A percentile compares a stretch with the other conserved stretches of the same genome.
Conservation (phyloP, 2,797 vertebrate genomes). For the Falco berigora region DNA sequence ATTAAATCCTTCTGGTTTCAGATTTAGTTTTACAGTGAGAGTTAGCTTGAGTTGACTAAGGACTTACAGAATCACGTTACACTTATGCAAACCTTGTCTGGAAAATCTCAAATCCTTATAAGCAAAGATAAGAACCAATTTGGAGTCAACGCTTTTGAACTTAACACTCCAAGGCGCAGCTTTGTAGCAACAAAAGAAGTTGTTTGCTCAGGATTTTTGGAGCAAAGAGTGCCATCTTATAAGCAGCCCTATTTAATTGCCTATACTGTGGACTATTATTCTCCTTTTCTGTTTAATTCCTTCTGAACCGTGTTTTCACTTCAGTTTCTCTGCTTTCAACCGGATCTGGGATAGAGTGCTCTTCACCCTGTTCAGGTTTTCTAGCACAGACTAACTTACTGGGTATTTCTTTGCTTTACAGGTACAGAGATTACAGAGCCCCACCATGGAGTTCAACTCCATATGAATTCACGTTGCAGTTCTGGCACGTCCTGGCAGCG, state of each 20-base stretch:
- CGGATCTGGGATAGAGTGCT: not conserved
- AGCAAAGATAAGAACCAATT: not conserved
- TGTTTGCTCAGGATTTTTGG: not conserved
- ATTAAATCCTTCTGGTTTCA: not conserved
- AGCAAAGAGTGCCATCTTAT: not conserved
- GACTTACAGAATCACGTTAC: not conserved
- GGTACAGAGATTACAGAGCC: slow-evolving; percentile 94
- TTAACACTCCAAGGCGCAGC: not conserved
- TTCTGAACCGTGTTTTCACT: not conserved
- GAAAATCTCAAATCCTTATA: not conserved
- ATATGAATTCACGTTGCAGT: slow-evolving; percentile 96
- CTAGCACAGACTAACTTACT: not conserved
- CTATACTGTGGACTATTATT: not conserved
- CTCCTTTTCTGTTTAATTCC: not conserved
- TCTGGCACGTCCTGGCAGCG: slow-evolving; percentile 97
- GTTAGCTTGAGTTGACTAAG: not conserved
- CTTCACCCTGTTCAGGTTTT: not conserved
- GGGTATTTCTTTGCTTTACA: slow-evolving; percentile 49
- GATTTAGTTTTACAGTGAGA: not conserved
- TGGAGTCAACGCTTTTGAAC: not conserved
- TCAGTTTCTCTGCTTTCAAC: not conserved
- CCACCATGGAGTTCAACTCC: slow-evolving; percentile 89
- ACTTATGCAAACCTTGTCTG: not conserved
- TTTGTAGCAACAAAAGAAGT: not conserved
- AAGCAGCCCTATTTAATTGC: not conserved